Evolutionary conservation across 2,113 vertebrate species (phyloP), one percentile per base, ranked within the genome.

Genomic region (Piprites chloris): DNA sequence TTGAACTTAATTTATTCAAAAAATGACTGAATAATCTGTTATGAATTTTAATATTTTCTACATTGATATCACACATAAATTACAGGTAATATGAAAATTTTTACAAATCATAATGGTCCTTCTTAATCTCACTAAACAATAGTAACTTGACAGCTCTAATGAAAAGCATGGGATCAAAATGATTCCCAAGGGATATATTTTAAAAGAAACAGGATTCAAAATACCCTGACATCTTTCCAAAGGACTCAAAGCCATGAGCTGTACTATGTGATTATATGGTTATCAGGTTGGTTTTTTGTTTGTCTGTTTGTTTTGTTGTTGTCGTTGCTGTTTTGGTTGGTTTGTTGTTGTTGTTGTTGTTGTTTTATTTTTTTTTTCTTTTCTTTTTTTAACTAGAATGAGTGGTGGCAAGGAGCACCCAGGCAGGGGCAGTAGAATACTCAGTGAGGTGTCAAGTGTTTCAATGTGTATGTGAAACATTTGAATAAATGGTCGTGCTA

Each of bases 1-100:
- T 44, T 90, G 17, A 69, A 92, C 4, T 47, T 86, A 77, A 95
- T 90, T 90, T 89, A 90, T 92, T 95, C 7, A 42, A 50, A 66
- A 71, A 94, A 73, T 44, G 23, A 71, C 46, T 69, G 14, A 87
- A 47, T 71, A 89, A 71, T 87, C 23, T 21, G 69, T 78, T 59
- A 89, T 86, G 23, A 80, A 90, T 94, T 59, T 80, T 90, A 95
- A 87, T 89, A 62, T 73, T 79, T 85, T 81, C 33, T 53, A 56
- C 5, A 2, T 33, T 74, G 37, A 41, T 80, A 63, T 52, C 66
- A 79, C 21, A 50, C 13, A 32, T 19, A 90, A 90, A 85, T 62
- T 87, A 6, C 9, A 85, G 44, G 83, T 72, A 16, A 50, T 79
- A 78, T 28, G 11, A 93, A 69, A 5, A 21, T 74, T 68, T 5